Evolutionary conservation across 2,113 vertebrate genomes (phyloP).

Genomic region (Oophaga pumilio): DNA sequence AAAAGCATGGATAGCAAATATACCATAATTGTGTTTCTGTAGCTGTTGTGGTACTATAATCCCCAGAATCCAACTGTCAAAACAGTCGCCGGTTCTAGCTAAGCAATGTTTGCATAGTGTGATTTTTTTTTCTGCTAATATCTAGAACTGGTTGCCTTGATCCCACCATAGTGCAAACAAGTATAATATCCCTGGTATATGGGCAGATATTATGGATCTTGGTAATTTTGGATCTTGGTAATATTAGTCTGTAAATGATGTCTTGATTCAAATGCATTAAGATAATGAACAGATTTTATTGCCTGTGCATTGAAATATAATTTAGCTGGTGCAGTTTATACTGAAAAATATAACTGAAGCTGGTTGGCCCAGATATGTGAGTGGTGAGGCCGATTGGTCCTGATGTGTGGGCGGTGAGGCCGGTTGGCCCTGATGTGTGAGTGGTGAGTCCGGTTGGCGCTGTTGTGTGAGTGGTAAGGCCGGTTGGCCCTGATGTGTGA

Average conservation of each 20-base stretch:
- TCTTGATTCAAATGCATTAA: not conserved
- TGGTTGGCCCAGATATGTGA: too few species aligned
- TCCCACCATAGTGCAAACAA: not conserved
- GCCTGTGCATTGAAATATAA: not conserved
- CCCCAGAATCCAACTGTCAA: not conserved
- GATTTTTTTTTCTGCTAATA: not conserved
- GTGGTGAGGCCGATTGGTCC: too few species aligned
- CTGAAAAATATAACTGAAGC: not conserved
- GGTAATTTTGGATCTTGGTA: too few species aligned
- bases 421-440: too few species aligned
- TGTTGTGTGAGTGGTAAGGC: too few species aligned
- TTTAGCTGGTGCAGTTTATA: not conserved
- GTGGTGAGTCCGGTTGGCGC: too few species aligned
- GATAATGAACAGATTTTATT: not conserved
- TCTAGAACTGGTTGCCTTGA: not conserved
- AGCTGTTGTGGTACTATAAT: not conserved
- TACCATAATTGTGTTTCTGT: not conserved
- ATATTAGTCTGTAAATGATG: not conserved
- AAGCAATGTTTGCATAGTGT: slow-evolving; percentile 15
- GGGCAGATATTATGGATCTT: not conserved
- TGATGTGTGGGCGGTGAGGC: too few species aligned
- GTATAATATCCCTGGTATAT: not conserved
- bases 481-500: too few species aligned
- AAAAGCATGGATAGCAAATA: not conserved
- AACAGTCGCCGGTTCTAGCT: not conserved